Evolutionary conservation across 37 sponge, comb jelly and placozoan genomes (phyloP), one percentile per base, ranked within the genome.

Genomic region (Beroe forskalii): DNA sequence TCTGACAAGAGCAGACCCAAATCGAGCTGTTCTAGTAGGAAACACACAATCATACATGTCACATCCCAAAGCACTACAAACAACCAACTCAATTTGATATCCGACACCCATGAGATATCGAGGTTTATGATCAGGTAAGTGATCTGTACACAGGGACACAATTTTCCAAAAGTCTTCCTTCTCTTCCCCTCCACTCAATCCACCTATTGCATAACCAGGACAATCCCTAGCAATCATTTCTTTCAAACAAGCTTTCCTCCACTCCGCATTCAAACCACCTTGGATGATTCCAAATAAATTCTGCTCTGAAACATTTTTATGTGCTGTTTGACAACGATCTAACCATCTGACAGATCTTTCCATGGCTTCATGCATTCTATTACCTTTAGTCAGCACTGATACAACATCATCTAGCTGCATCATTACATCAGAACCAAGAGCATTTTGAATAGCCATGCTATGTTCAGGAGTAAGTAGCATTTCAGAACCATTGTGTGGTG

Each of bases 381-480:
- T 90, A 8, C 98, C 98, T 42, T 92, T 93, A 17, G 96, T 95
- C 27, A 89, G 37, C 19, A 91, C 90, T 37, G 93, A 93, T 17
- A 97, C 98, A 20, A 97, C 98, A 76, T 97, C 98, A 94, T 97
- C 98, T 41, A 97, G 91, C 80, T 97, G 98, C 98, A 97, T 97
- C 36, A 97, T 95, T 35, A 97, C 94, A 63, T 97, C 98, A 41
- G 96, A 96, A 1, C 96, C 98, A 9, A 97, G 94, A 12, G 91
- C 91, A 91, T 95, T 97, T 67, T 97, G 98, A 4, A 97, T 95
- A 8, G 37, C 89, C 27, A 96, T 93, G 64, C 95, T 95, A 42
- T 94, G 72, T 64, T 97, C 98, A 19, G 98, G 98, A 32, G 96
- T 97, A 1, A 97, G 93, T 32, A 97, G 62, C 96, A 95, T 96